Evolutionary conservation across 2,113 vertebrate genomes (phyloP).

Genomic region (Cromileptes altivelis): DNA sequence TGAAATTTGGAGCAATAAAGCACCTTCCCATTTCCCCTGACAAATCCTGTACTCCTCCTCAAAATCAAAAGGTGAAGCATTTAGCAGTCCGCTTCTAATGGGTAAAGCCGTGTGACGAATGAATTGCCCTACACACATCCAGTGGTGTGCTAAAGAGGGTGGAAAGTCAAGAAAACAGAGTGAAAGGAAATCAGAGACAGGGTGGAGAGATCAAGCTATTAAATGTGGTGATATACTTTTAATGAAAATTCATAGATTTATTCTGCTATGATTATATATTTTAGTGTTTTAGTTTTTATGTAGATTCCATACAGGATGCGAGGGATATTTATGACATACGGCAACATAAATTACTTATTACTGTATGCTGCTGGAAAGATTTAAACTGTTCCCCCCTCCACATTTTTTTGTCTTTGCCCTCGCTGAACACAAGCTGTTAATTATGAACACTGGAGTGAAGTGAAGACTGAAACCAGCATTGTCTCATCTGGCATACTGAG

Average conservation of each 20-base stretch:
- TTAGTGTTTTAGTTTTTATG: conserved; percentile 8
- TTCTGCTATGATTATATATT: conserved; percentile 14
- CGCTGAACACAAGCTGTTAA: conserved; percentile 65
- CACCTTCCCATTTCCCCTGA: conserved; percentile 79
- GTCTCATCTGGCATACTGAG: conserved; percentile 79
- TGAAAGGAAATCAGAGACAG: conserved; percentile 48
- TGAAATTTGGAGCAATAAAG: conserved; percentile 87
- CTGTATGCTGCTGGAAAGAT: conserved; percentile 44
- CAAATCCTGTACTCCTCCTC: conserved; percentile 84
- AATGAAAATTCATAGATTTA: conserved; percentile 48
- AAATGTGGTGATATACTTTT: conserved; percentile 20
- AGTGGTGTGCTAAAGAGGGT: conserved; percentile 64
- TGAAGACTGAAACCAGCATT: conserved; percentile 75
- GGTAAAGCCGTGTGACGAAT: conserved; percentile 84
- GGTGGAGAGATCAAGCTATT: conserved; percentile 46
- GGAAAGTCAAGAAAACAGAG: conserved; percentile 75
- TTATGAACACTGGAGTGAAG: conserved; percentile 61
- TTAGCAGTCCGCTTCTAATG: conserved; percentile 81
- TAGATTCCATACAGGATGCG: neutral
- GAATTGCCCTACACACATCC: conserved; percentile 79
- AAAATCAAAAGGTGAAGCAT: conserved; percentile 86
- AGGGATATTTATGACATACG: conserved; percentile 38
- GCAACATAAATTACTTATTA: conserved; percentile 56
- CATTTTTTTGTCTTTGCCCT: conserved; percentile 54
- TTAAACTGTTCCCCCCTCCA: conserved; percentile 46